Evolutionary conservation across 2,113 vertebrate genomes (phyloP).

Genomic region (Dicentrarchus labrax): DNA sequence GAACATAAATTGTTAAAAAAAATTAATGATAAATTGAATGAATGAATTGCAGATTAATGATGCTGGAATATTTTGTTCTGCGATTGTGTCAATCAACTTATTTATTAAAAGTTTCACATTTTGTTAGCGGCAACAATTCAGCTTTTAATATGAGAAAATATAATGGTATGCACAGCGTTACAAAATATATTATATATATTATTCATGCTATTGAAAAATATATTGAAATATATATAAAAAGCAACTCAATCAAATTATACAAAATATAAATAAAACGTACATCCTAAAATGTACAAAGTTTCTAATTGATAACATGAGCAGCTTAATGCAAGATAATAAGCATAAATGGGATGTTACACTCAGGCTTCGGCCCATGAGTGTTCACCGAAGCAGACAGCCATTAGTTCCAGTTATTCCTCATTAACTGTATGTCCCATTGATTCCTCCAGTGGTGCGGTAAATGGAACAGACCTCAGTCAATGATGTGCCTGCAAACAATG

Average conservation of each 20-base stretch:
- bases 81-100: conserved; percentile 5
- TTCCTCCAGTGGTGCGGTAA: conserved; percentile 69
- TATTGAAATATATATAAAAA: too few relatives aligned
- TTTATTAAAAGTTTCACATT: neutral
- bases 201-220: neutral
- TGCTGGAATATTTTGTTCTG: neutral
- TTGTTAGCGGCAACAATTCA: neutral
- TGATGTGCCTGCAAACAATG: conserved; percentile 57
- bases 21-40: too few relatives aligned
- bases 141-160: neutral
- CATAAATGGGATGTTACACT: conserved; percentile 61
- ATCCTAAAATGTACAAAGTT: conserved; percentile 24
- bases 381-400: conserved; percentile 54
- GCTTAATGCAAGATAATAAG: conserved; percentile 59
- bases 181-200: too few relatives aligned
- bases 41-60: conserved; percentile 5
- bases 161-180: neutral
- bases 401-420: conserved; percentile 75
- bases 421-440: conserved; percentile 76
- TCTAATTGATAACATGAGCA: conserved; percentile 66
- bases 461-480: conserved; percentile 71
- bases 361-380: conserved; percentile 33
- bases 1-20: neutral
- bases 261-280: conserved; percentile 20
- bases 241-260: neutral